Evolutionary conservation across 2,888 invertebrate species (phyloP), one percentile per base, ranked within the genome.

Genomic region (Corythucha ciliata): DNA sequence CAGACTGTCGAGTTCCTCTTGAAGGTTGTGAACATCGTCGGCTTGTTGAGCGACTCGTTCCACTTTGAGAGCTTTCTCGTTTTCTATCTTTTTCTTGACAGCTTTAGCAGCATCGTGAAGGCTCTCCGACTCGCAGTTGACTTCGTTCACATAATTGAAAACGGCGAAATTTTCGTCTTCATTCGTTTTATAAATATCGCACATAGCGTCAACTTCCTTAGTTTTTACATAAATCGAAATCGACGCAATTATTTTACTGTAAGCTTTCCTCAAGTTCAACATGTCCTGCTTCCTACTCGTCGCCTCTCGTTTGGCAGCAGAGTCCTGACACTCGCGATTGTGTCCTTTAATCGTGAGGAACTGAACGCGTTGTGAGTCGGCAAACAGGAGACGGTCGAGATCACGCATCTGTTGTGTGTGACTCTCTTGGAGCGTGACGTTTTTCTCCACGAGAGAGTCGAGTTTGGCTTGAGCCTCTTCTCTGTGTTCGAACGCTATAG

Each of bases 131-230:
- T 89, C 86, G 34, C 79, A 82, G 67, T 91, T 90, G 52, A 92
- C 74, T 65, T 90, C 88, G 65, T 89, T 91, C 32, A 92, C 85
- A 65, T 88, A 91, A 68, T 83, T 88, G 66, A 92, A 93, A 1
- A 89, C 74, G 0, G 91, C 88, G 67, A 91, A 92, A 71, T 92
- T 93, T 66, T 87, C 86, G 61, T 88, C 88, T 64, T 92, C 92
- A 54, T 85, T 80, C 26, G 83, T 78, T n/a, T 81, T 75, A 68
- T 87, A 92, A 65, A 83, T 78, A 3, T 75, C 75, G 7, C 54
- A 66, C 27, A 60, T 62, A 26, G 68, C 68, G 10, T 70, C 63
- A 51, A 70, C 68, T n/a, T 66, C 64, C 46, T 70, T 68, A 6
- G 56, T 55, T 3, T 20, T 37, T 4, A 42, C 49, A 39, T 50